These are phyloP conservation scores for Drosophila kikkawai DNA, from an alignment of 1,140 invertebrate species.

Conservation along the genomic window DNA sequence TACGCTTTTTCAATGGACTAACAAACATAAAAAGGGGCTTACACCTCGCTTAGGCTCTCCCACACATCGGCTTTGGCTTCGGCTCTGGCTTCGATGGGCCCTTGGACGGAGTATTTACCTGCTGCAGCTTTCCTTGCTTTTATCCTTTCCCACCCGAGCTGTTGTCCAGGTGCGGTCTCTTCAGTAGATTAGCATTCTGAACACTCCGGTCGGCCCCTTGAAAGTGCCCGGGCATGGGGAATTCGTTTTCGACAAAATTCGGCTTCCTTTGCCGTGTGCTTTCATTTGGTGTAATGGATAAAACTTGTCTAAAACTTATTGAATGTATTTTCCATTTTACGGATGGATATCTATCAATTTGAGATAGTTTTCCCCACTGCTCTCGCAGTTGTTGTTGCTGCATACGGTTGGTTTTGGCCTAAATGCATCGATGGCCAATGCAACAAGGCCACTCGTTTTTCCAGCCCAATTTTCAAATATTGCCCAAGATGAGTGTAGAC, in stretches of 20 bases:
- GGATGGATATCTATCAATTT: slow-evolving; percentile 61
- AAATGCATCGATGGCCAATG: slow-evolving; percentile 21
- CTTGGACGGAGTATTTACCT: slow-evolving; percentile 59
- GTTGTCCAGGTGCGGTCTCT: slow-evolving; percentile 15
- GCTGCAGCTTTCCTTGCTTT: slow-evolving; percentile 7
- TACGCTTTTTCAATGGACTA: slow-evolving; percentile 55
- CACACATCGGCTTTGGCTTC: slow-evolving; percentile 3
- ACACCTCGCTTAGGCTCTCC: slow-evolving; percentile 60
- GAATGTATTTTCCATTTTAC: slow-evolving; percentile 68
- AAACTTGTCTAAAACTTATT: slow-evolving; percentile 67
- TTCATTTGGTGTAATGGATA: slow-evolving; percentile 67
- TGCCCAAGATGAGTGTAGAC: slow-evolving; percentile 19
- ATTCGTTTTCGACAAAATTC: slow-evolving; percentile 56
- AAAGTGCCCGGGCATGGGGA: slow-evolving; percentile 20
- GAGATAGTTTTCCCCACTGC: slow-evolving; percentile 11
- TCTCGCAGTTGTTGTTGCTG: slow-evolving; percentile 22
- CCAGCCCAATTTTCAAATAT: slow-evolving; percentile 21
- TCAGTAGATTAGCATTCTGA: slow-evolving; percentile 61
- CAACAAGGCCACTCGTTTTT: background rate
- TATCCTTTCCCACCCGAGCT: background rate
- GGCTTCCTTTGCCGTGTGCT: slow-evolving; percentile 32
- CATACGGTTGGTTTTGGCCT: slow-evolving; percentile 27
- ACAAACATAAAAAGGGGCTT: slow-evolving; percentile 80
- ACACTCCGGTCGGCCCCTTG: slow-evolving; percentile 8
- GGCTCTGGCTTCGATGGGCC: background rate